A percentile compares a stretch with the other conserved stretches of the same genome.
These are phyloP conservation scores for Trichoplax adhaerens DNA, from an alignment of 37 sponge, comb jelly and placozoan species.

Conservation along the genomic window DNA sequence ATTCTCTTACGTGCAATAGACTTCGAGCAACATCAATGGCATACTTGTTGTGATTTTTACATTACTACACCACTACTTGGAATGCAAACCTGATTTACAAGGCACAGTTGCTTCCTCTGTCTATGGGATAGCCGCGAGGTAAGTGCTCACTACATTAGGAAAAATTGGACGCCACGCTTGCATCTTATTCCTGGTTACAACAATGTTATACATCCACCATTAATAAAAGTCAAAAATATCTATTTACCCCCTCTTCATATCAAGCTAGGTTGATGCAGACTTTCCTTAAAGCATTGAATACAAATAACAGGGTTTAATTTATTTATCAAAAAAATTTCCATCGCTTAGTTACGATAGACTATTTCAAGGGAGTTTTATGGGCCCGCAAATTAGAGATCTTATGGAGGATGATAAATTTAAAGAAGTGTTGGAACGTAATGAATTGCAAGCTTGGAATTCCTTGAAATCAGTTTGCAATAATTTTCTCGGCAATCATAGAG, in stretches of 20 bases:
- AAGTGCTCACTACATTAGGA: neutral
- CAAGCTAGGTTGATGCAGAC: slow-evolving; percentile 1
- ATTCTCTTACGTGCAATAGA: slow-evolving; percentile 3
- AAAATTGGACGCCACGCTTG: neutral
- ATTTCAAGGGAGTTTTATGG: slow-evolving; percentile 2
- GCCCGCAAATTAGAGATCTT: slow-evolving; percentile 10
- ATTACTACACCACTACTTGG: slow-evolving; percentile 7
- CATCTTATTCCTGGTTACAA: slow-evolving; percentile 3
- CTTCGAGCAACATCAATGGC: slow-evolving; percentile 1
- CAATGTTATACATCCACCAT: slow-evolving; percentile 2
- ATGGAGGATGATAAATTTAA: neutral
- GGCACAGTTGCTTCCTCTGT: slow-evolving; percentile 3
- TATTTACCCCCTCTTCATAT: neutral
- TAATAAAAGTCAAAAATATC: slow-evolving; percentile 3
- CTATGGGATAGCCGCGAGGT: slow-evolving; percentile 9
- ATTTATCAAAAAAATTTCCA: slow-evolving; percentile 1
- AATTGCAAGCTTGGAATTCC: slow-evolving; percentile 4
- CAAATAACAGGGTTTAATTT: slow-evolving; percentile 6
- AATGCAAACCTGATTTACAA: slow-evolving; percentile 10
- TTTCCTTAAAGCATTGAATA: slow-evolving; percentile 7
- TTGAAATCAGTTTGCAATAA: slow-evolving; percentile 2
- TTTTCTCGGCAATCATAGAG: slow-evolving; percentile 6
- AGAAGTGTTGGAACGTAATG: neutral
- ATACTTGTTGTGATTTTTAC: slow-evolving; percentile 8
- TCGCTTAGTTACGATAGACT: neutral